These are phyloP conservation scores for Pipistrellus nathusii DNA, from an alignment of 2,797 vertebrate genomes.

Conservation along the genomic window DNA sequence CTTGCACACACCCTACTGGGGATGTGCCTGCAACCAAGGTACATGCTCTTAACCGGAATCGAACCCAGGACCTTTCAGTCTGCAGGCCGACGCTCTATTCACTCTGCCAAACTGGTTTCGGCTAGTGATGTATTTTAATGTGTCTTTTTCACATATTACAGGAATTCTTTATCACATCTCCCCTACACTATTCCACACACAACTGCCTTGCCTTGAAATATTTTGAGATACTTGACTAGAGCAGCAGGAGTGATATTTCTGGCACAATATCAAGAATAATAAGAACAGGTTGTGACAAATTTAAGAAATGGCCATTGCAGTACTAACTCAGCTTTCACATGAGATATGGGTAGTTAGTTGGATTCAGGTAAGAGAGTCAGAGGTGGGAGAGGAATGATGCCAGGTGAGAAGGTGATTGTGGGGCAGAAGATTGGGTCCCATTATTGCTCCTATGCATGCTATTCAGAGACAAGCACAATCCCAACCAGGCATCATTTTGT, in stretches of 20 bases:
- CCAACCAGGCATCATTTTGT: background rate
- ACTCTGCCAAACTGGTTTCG: no score
- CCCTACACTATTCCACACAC: background rate
- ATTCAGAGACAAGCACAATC: background rate
- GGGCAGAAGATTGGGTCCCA: background rate
- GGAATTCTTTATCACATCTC: conserved; percentile 1
- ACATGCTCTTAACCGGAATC: no score
- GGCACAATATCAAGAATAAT: background rate
- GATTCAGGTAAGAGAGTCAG: background rate
- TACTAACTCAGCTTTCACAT: conserved; percentile 1
- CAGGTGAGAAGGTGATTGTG: background rate
- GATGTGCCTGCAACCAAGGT: no score
- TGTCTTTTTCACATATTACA: background rate
- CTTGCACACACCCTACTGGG: no score
- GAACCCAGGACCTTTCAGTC: no score
- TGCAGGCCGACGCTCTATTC: no score
- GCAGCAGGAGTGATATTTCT: conserved; percentile 17
- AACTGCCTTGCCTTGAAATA: conserved; percentile 32
- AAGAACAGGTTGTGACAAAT: background rate
- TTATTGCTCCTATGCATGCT: background rate
- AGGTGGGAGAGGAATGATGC: background rate
- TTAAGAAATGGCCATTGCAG: background rate
- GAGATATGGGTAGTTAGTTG: background rate
- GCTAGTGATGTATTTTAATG: background rate
- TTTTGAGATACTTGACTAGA: background rate